These are phyloP conservation scores for Eubucco bourcierii DNA, from an alignment of 2,113 vertebrate genomes.

Conservation along the genomic window DNA sequence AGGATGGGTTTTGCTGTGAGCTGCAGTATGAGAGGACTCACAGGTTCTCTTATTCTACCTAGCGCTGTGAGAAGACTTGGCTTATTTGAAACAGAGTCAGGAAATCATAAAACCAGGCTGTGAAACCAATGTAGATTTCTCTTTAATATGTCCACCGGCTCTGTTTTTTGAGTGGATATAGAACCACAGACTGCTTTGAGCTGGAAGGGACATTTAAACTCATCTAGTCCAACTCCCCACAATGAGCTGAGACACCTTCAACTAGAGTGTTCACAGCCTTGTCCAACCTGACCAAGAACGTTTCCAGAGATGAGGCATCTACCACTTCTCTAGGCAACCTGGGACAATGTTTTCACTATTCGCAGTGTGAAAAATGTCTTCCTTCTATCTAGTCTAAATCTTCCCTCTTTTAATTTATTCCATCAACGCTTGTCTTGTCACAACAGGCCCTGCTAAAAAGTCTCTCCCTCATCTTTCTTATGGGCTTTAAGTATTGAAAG, in stretches of 20 bases:
- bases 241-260: neutral
- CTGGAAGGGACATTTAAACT: neutral
- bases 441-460: neutral
- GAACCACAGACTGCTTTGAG: neutral
- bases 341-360: neutral
- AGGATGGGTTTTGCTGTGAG: slow-evolving; percentile 34
- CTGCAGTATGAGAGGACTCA: neutral
- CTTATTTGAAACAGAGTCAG: neutral
- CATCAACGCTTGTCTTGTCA: neutral
- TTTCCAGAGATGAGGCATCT: neutral
- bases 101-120: neutral
- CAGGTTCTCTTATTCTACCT: neutral
- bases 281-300: neutral
- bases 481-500: neutral
- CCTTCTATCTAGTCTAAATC: neutral
- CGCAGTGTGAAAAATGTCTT: neutral
- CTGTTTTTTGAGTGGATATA: neutral
- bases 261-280: neutral
- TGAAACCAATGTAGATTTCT: neutral
- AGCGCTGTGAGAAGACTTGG: neutral
- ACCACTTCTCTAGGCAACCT: neutral
- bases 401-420: neutral
- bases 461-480: neutral
- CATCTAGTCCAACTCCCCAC: neutral
- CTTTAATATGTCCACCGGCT: neutral